phyloP scores from a whole-genome alignment of 2,113 vertebrate genomes.

The Polypterus bichir region DNA sequence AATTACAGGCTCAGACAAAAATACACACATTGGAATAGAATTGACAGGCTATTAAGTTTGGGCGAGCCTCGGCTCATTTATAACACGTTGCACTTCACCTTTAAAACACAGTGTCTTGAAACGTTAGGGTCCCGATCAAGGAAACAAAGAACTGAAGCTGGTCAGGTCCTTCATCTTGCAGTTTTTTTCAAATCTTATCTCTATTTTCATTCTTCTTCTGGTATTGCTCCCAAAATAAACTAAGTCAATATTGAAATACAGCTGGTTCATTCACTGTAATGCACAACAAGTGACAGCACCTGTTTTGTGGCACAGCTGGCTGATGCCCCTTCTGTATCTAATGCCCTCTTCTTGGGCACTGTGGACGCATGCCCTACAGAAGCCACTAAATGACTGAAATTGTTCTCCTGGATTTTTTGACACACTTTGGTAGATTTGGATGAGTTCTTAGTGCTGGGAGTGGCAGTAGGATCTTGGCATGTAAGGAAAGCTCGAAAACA shows the following conservation, averaged over 20 bases:
- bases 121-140: too few relatives aligned
- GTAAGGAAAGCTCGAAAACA: constrained; percentile 48
- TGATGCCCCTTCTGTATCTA: constrained; percentile 10
- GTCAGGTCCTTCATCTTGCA: too few relatives aligned
- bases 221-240: background rate
- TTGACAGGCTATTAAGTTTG: too few relatives aligned
- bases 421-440: constrained; percentile 36
- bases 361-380: constrained; percentile 26
- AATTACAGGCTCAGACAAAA: too few relatives aligned
- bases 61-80: too few relatives aligned
- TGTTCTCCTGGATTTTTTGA: constrained; percentile 20
- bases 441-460: constrained; percentile 38
- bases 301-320: constrained; percentile 18
- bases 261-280: constrained; percentile 18
- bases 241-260: background rate
- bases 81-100: too few relatives aligned
- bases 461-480: constrained; percentile 29
- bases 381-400: constrained; percentile 36
- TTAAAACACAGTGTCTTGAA: too few relatives aligned
- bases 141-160: too few relatives aligned
- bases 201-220: too few relatives aligned
- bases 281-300: constrained; percentile 31
- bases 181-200: too few relatives aligned
- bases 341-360: constrained; percentile 19
- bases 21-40: too few relatives aligned